phyloP scores from a whole-genome alignment of 2,113 vertebrate species.

The Psammodynastes pulverulentus region DNA sequence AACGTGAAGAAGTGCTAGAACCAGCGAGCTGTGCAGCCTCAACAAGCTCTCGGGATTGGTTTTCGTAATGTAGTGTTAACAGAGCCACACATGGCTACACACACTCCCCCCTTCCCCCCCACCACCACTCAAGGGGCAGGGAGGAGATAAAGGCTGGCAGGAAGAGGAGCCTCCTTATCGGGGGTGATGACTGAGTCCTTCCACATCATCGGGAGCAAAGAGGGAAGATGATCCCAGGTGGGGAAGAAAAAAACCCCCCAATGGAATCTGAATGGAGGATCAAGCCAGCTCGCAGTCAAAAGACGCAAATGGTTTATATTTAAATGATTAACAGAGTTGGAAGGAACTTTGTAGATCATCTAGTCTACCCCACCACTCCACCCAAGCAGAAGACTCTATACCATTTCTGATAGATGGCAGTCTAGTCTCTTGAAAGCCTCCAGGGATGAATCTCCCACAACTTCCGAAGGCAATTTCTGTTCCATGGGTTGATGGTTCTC shows the following conservation, averaged over 20 bases:
- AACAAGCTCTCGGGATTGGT: slow-evolving; percentile 67
- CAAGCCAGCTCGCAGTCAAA: slow-evolving; percentile 43
- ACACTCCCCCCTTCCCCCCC: slow-evolving; percentile 47
- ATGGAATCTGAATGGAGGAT: slow-evolving; percentile 59
- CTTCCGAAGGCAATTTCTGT: too few relatives aligned
- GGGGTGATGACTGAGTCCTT: slow-evolving; percentile 62
- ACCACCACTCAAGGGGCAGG: background rate
- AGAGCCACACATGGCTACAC: slow-evolving; percentile 73
- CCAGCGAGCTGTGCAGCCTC: slow-evolving; percentile 65
- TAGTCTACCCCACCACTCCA: too few relatives aligned
- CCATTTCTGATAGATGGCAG: too few relatives aligned
- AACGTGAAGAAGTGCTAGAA: slow-evolving; percentile 58
- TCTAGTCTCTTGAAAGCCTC: too few relatives aligned
- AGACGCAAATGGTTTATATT: background rate
- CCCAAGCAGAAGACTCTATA: too few relatives aligned
- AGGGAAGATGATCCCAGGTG: background rate
- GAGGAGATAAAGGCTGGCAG: slow-evolving; percentile 7
- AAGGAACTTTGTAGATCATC: too few relatives aligned
- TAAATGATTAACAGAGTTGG: too few relatives aligned
- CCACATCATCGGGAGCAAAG: slow-evolving; percentile 53
- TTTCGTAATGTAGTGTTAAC: slow-evolving; percentile 75
- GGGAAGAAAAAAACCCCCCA: slow-evolving; percentile 8
- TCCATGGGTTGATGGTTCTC: too few relatives aligned
- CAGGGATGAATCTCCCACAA: too few relatives aligned
- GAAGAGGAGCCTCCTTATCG: slow-evolving; percentile 56